Evolutionary conservation across 2,888 invertebrate genomes (phyloP).

Genomic region (Clivina fossor): DNA sequence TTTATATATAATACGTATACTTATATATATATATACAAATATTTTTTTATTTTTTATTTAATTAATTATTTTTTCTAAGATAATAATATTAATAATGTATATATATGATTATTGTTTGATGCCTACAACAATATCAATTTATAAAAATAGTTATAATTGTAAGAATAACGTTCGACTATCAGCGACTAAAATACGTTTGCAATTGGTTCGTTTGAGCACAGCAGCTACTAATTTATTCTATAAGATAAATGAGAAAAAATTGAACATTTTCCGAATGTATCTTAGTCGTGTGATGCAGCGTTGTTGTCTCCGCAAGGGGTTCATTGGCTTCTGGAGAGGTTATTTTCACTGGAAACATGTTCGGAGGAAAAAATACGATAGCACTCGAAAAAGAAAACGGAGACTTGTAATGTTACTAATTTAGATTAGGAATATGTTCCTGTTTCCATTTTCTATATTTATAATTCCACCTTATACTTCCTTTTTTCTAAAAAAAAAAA

Average conservation of each 20-base stretch:
- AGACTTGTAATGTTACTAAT: too few relatives aligned
- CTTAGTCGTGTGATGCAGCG: slow-evolving; percentile 46
- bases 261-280: too few relatives aligned
- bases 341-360: slow-evolving; percentile 78
- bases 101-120: too few relatives aligned
- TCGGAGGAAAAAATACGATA: slow-evolving; percentile 60
- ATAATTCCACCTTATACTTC: too few relatives aligned
- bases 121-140: too few relatives aligned
- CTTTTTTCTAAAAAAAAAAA: background rate
- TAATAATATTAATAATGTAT: slow-evolving; percentile 5
- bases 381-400: too few relatives aligned
- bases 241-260: slow-evolving; percentile 37
- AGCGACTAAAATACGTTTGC: too few relatives aligned
- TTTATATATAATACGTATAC: slow-evolving; percentile 17
- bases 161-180: too few relatives aligned
- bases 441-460: too few relatives aligned
- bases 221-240: slow-evolving; percentile 28
- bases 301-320: slow-evolving; percentile 69
- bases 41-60: slow-evolving; percentile 7
- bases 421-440: too few relatives aligned
- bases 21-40: slow-evolving; percentile 19
- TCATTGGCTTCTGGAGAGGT: slow-evolving; percentile 80
- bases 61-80: background rate
- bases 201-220: too few relatives aligned
- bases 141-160: too few relatives aligned